Evolutionary conservation across 2,888 invertebrate genomes (phyloP).

Genomic region (Carterocephalus palaemon): DNA sequence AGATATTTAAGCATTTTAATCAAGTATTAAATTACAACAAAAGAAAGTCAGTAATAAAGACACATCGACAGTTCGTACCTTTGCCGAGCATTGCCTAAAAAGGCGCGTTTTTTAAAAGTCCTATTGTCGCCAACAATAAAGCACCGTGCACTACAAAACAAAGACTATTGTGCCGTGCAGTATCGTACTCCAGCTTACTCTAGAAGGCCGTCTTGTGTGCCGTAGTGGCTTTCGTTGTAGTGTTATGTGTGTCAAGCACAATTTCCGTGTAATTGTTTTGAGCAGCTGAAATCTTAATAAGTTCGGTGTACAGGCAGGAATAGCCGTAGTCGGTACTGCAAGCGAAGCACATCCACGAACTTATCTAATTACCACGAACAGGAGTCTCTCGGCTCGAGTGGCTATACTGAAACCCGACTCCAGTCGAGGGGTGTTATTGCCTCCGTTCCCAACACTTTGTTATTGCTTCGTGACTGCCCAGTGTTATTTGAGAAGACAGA

Average conservation of each 20-base stretch:
- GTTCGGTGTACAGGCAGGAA: conserved; percentile 5
- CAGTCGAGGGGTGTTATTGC: conserved; percentile 9
- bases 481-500: conserved; percentile 13
- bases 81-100: too few relatives aligned
- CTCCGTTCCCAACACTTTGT: conserved; percentile 11
- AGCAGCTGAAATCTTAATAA: conserved; percentile 1
- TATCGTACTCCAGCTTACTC: too few relatives aligned
- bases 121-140: too few relatives aligned
- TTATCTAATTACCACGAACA: conserved; percentile 62
- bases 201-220: too few relatives aligned
- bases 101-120: too few relatives aligned
- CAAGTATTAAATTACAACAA: neutral
- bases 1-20: too few relatives aligned
- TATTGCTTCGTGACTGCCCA: conserved; percentile 19
- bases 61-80: too few relatives aligned
- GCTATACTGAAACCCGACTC: conserved; percentile 32
- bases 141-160: too few relatives aligned
- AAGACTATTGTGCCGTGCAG: too few relatives aligned
- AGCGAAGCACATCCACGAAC: conserved; percentile 41
- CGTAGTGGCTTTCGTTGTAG: too few relatives aligned
- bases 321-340: neutral
- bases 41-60: too few relatives aligned
- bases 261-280: neutral
- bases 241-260: too few relatives aligned
- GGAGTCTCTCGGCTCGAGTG: conserved; percentile 39